These are phyloP conservation scores for Archips xylosteana DNA, from an alignment of 2,888 invertebrate species.

Conservation along the genomic window DNA sequence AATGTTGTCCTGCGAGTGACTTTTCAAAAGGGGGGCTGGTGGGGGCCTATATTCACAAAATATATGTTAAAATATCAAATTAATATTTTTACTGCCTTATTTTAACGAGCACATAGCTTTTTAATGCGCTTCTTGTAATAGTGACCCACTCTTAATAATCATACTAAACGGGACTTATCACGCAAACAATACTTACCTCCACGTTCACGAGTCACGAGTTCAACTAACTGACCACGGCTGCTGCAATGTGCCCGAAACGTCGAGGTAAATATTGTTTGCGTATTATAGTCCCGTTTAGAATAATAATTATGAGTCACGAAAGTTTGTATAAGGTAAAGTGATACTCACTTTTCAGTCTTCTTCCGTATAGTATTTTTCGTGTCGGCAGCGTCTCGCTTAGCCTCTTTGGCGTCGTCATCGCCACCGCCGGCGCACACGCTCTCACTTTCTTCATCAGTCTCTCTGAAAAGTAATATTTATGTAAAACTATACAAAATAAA, in stretches of 20 bases:
- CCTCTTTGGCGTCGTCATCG: slow-evolving; percentile 71
- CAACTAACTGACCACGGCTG: too few species aligned
- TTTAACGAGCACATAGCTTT: too few species aligned
- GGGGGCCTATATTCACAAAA: slow-evolving; percentile 49
- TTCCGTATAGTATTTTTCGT: slow-evolving; percentile 72
- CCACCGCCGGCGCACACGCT: slow-evolving; percentile 73
- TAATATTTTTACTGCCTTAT: too few species aligned
- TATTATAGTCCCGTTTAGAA: too few species aligned
- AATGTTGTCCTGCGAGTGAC: slow-evolving; percentile 79
- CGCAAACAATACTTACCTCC: too few species aligned
- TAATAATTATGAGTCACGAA: too few species aligned
- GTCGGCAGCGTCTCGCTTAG: slow-evolving; percentile 69
- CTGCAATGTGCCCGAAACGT: too few species aligned
- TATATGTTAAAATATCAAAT: neutral
- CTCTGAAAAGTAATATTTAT: slow-evolving; percentile 55
- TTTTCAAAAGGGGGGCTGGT: slow-evolving; percentile 67
- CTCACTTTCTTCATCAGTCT: slow-evolving; percentile 80
- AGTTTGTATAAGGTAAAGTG: neutral
- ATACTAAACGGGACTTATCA: too few species aligned
- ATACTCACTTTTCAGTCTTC: slow-evolving; percentile 75
- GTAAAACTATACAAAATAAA: too few species aligned
- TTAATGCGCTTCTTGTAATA: neutral
- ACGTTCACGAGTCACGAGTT: too few species aligned
- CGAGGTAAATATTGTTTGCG: too few species aligned
- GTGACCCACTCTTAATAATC: too few species aligned